Conservation (phyloP, 2,888 invertebrate genomes). For the Leptopilina myrica region DNA sequence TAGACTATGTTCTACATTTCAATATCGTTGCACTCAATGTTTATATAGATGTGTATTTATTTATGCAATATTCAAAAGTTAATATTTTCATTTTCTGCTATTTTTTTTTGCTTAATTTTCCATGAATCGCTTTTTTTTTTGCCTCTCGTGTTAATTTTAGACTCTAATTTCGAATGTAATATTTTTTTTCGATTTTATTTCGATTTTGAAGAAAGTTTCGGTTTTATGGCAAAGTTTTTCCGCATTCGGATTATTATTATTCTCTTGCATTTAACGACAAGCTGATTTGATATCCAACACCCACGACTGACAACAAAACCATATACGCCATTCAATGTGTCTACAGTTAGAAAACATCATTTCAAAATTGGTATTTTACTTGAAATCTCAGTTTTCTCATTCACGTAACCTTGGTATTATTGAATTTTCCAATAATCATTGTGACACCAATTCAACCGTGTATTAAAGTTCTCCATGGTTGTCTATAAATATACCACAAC, state of each 20-base stretch:
- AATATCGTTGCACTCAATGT: slow-evolving; percentile 34
- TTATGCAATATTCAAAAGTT: not conserved
- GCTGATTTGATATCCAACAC: not conserved
- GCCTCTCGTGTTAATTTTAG: not conserved
- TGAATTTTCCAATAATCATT: slow-evolving; percentile 72
- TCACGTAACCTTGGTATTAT: slow-evolving; percentile 60
- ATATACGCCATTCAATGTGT: not conserved
- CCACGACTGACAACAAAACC: no score
- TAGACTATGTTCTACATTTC: slow-evolving; percentile 33
- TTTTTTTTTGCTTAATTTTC: not conserved
- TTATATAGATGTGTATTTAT: slow-evolving; percentile 2
- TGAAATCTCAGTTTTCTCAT: slow-evolving; percentile 46
- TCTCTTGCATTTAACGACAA: not conserved
- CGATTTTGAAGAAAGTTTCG: not conserved
- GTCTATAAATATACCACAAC: slow-evolving; percentile 70
- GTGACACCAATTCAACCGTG: slow-evolving; percentile 70
- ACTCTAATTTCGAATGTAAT: not conserved
- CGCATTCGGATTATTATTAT: not conserved
- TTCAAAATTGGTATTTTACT: slow-evolving; percentile 7
- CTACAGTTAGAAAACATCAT: slow-evolving; percentile 4
- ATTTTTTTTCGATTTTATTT: not conserved
- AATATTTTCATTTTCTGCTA: not conserved
- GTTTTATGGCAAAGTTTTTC: not conserved
- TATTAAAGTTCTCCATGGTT: slow-evolving; percentile 70
- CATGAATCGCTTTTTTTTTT: no score